Base-by-base conservation (phyloP, 2,113 vertebrate genomes). In the Calidris pygmaea region DNA sequence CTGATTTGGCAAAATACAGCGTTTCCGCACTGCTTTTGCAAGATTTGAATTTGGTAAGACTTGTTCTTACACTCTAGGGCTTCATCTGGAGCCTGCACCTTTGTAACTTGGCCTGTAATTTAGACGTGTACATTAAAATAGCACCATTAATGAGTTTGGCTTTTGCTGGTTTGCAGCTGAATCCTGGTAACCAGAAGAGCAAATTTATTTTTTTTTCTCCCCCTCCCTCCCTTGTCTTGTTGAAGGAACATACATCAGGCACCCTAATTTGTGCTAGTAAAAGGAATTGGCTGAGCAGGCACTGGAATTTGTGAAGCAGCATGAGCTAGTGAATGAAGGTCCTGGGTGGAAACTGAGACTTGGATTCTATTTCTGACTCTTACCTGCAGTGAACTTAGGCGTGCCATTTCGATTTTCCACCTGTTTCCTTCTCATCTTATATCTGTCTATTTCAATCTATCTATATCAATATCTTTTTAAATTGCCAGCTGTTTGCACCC, bases 391-490 rank as follows among this genome's bases (percentile, higher is more conserved):
- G 91, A 85, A 85, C 91, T 73, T 82, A 32, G 45, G 22, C 23
- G 0, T 50, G 8, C 65, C 76, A 9, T 87, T 92, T 43, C 32
- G 12, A 23, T 81, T 90, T 81, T 32, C 90, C 95, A 93, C 94
- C 96, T 95, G 91, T 85, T 87, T 91, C 43, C 39, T 87, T 95
- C 87, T 81, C 80, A 78, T 93, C 93, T 94, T 24, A 0, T 72
- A 9, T 89, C 77, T 71, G 48, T 85, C 79, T 47, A 32, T 66
- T 45, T 66, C 63, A 34, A 32, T 66, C 41, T 43, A 16, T 45
- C 41, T 66, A 34, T 45, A 66, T 66, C 63, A 66, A 45, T 29
- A 39, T 55, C 34, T 85, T 2, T 65, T 78, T n/a, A 30, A 73
- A 60, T 35, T 79, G 45, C 76, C 65, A 67, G 86, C 84, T 89